phyloP scores from a whole-genome alignment of 2,888 invertebrate genomes.

The Cremastobaeus sp. region DNA sequence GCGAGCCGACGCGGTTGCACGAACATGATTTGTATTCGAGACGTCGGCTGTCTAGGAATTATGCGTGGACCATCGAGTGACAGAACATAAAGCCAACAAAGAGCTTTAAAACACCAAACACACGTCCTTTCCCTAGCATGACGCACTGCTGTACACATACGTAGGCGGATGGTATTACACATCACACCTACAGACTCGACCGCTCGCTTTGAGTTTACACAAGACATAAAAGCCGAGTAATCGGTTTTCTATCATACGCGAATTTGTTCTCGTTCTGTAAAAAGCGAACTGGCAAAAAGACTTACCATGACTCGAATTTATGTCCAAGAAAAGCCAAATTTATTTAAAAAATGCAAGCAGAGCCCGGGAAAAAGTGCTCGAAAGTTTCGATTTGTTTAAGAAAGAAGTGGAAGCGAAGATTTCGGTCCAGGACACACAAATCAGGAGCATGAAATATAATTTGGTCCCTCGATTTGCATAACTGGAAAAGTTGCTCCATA shows the following conservation, averaged over 20 bases:
- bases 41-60: not conserved
- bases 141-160: slow-evolving; percentile 42
- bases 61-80: slow-evolving; percentile 7
- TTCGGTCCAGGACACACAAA: too few species aligned
- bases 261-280: too few species aligned
- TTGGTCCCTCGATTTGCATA: too few species aligned
- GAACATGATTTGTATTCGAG: not conserved
- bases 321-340: too few species aligned
- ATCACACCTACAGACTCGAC: slow-evolving; percentile 27
- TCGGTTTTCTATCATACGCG: not conserved
- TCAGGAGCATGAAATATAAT: too few species aligned
- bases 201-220: slow-evolving; percentile 4
- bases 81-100: slow-evolving; percentile 26
- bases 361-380: too few species aligned
- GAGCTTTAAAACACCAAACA: slow-evolving; percentile 15
- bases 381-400: too few species aligned
- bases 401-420: too few species aligned
- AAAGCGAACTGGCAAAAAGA: too few species aligned
- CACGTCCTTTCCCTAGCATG: slow-evolving; percentile 33
- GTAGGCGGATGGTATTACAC: slow-evolving; percentile 52
- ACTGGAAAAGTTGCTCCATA: slow-evolving; percentile 10
- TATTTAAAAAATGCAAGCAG: too few species aligned
- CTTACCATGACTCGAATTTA: too few species aligned
- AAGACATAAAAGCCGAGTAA: not conserved
- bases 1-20: too few species aligned